phyloP scores from a whole-genome alignment of 2,113 vertebrate genomes.

The Epinephelus fuscoguttatus region DNA sequence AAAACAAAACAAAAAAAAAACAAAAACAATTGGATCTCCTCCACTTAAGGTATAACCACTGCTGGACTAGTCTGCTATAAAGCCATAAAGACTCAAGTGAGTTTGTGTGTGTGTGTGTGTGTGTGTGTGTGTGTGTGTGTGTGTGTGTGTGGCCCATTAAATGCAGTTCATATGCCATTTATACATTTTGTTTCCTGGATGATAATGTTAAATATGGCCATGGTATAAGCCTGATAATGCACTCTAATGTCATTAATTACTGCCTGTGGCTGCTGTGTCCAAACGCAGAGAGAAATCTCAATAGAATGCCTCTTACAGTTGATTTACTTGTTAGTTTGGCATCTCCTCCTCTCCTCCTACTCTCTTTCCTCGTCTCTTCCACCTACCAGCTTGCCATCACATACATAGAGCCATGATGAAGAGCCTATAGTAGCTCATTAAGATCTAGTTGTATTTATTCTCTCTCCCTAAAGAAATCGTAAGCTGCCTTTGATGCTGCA shows the following conservation, averaged over 20 bases:
- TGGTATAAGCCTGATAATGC: too few species aligned
- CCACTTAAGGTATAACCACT: too few species aligned
- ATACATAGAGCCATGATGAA: slow-evolving; percentile 42
- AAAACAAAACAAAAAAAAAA: too few species aligned
- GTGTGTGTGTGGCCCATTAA: too few species aligned
- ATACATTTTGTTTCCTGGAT: too few species aligned
- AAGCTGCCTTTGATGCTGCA: slow-evolving; percentile 37
- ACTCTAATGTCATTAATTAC: background rate
- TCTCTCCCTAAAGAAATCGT: slow-evolving; percentile 43
- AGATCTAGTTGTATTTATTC: slow-evolving; percentile 37
- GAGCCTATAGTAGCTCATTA: slow-evolving; percentile 45
- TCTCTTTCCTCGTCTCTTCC: slow-evolving; percentile 6
- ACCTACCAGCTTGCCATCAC: slow-evolving; percentile 6
- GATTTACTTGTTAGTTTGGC: background rate
- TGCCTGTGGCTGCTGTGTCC: background rate
- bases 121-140: too few species aligned
- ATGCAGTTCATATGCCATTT: too few species aligned
- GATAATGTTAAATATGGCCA: too few species aligned
- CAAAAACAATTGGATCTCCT: too few species aligned
- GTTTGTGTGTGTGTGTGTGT: too few species aligned
- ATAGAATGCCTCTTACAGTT: slow-evolving; percentile 2
- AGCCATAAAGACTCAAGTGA: too few species aligned
- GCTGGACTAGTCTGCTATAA: too few species aligned
- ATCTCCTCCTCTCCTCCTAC: background rate
- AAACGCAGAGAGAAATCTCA: background rate